phyloP scores from a whole-genome alignment of 1,140 invertebrate species.

The Caenorhabditis latens region DNA sequence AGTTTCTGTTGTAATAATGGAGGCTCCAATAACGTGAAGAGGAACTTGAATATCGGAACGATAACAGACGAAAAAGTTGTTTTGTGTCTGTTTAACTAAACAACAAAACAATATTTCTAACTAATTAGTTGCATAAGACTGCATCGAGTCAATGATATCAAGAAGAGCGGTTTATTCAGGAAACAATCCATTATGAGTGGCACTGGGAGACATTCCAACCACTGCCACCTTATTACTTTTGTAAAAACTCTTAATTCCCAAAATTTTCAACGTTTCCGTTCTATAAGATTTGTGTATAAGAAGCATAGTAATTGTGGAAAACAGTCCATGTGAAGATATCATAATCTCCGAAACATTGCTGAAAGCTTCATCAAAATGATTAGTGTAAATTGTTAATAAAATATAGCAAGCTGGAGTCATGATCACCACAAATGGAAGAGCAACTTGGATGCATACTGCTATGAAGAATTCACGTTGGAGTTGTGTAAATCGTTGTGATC shows the following conservation, averaged over 20 bases:
- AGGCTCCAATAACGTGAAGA: too few species aligned
- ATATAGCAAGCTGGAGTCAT: not conserved
- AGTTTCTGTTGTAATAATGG: too few species aligned
- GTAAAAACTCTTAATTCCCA: not conserved
- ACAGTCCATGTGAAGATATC: not conserved
- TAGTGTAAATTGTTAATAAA: not conserved
- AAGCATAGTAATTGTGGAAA: not conserved
- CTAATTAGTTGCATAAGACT: too few species aligned
- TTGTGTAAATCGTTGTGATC: not conserved
- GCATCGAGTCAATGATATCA: too few species aligned
- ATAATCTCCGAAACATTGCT: not conserved
- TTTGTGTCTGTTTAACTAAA: too few species aligned
- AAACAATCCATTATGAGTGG: too few species aligned
- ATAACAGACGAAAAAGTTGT: too few species aligned
- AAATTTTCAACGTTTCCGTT: not conserved
- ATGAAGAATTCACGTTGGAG: not conserved
- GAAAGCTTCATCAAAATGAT: not conserved
- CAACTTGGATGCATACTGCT: not conserved
- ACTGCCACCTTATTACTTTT: too few species aligned
- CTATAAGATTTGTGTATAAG: not conserved
- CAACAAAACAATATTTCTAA: too few species aligned
- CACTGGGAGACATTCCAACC: too few species aligned
- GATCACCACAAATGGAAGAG: not conserved
- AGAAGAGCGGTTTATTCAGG: too few species aligned
- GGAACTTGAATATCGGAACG: too few species aligned